Base-by-base conservation (phyloP, 2,113 vertebrate species). In the Myrmecobius fasciatus region DNA sequence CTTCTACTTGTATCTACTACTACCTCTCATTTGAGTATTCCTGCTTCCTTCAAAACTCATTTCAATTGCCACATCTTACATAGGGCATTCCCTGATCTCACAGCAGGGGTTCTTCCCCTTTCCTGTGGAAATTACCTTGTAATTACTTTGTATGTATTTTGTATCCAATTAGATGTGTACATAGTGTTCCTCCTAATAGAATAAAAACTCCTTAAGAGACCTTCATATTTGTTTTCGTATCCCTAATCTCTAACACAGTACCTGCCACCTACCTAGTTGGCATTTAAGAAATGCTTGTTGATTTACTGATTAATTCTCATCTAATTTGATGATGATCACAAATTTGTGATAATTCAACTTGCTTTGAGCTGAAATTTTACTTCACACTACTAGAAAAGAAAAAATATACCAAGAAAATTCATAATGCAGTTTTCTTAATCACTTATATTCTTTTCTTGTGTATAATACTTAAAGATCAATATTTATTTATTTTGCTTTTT, bases 171-270 rank as follows among this genome's bases (percentile, higher is more conserved):
- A 83, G 36, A 83, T 83, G n/a, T 43, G 67, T 83, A 83, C 67
- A 43, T 43, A 11, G 17, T 43, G 36, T 83, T 43, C 67, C n/a
- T 83, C 20, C 67, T 43, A 83, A 83, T 43, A n/a, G 67, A 83
- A 83, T 83, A 83, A 83, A 83, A 83, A 83, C n/a, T 83, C n/a
- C 67, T 83, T 83, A 43, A 83, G n/a, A 83, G 67, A 83, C n/a
- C 24, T 83, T 83, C 67, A 22, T 43, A 83, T 83, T 83, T 83
- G 67, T 83, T 24, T 7, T 43, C 22, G n/a, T 43, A 43, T 83
- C n/a, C n/a, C 36, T 83, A 24, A n/a, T 43, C 17, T 20, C n/a
- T 83, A 43, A 11, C 67, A 83, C 5, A 43, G n/a, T 43, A n/a
- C 1, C n/a, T 83, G 7, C n/a, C 67, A 43, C 6, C 36, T 83